Base-by-base conservation (phyloP, 2,888 invertebrate species). In the Cryptocephalus primarius region DNA sequence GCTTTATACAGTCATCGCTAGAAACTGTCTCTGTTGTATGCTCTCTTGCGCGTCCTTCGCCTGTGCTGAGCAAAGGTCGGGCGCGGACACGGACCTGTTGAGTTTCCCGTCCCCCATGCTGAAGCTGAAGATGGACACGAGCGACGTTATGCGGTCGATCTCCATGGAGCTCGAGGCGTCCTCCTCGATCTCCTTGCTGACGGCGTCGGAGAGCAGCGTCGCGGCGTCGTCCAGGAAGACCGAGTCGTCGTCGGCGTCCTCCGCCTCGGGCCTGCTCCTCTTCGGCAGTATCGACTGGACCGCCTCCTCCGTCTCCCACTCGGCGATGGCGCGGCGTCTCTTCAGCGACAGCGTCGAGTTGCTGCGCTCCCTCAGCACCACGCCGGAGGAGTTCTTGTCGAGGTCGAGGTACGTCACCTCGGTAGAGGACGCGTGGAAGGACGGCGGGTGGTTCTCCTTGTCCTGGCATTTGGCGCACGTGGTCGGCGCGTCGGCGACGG, bases 61-160 rank as follows among this genome's bases (percentile, higher is more conserved):
- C 59, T 75, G 75, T 47, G 75, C 69, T 44, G 75, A 74, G 63
- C 76, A 76, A 52, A 76, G 58, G 60, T 76, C 75, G 39, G 75
- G 75, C 38, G 74, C 73, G 32, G 75, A 73, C 53, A 74, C 67
- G 6, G 75, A 73, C 55, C 74, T 63, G 53, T 70, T 72, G 52
- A 69, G 61, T 55, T 68, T 67, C 8, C 53, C 53, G 33, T 58
- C 60, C 12, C 56, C 60, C 63, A 69, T 70, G 44, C 74, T 75
- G 59, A 78, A 77, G 60, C 76, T 76, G 63, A 77, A 76, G 57
- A 76, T 76, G 43, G 77, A 76, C 52, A 77, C 77, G 51, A 78
- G 61, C 48, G 75, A 76, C 38, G 77, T 77, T 52, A 78, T 75
- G 53, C 76, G 68, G 62, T 78, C 77, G 54, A 77, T 75, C 63